Evolutionary conservation across 2,113 vertebrate species (phyloP), one percentile per base, ranked within the genome.

Genomic region (Odontophorus gujanensis): DNA sequence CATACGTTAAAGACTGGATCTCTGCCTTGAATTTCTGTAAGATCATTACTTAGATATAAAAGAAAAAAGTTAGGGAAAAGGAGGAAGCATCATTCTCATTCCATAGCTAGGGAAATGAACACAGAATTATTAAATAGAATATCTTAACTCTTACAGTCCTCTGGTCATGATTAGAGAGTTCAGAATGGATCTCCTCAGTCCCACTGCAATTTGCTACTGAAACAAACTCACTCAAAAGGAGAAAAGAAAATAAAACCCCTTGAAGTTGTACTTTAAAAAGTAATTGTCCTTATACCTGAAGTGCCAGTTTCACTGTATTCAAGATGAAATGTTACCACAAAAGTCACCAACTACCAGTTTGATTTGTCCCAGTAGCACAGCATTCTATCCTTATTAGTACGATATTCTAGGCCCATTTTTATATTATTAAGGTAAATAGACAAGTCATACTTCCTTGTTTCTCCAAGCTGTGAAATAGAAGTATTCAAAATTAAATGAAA

Each of bases 401-500:
- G n/a, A 47, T 38, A 34, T 85, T 85, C 63, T 42, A 87, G 61
- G 82, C 34, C 57, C n/a, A 78, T 83, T 93, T 96, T 87, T 85
- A 71, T 57, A 72, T 25, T 71, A 93, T 95, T 87, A 61, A 80
- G 91, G 55, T 85, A 71, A 87, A 84, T 78, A 95, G 89, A 74
- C 61, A 92, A 95, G 72, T 24, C 51, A 72, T 66, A 89, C 71
- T 89, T 93, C 77, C 79, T 90, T 87, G 87, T 94, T 89, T 88
- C 81, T 71, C 22, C 57, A 90, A 90, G 73, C 32, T 68, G 85
- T 55, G 91, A 91, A 96, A 83, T 15, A 91, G 42, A 20, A 85
- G 17, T 47, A 78, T 77, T 91, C 47, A 91, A 87, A 92, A 92
- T 91, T 92, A 95, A 93, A 91, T 77, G 42, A 89, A 96, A 93